A percentile compares a stretch with the other conserved stretches of the same genome.
Conservation (phyloP, 1,140 invertebrate species). For the Bicyclus anynana region DNA sequence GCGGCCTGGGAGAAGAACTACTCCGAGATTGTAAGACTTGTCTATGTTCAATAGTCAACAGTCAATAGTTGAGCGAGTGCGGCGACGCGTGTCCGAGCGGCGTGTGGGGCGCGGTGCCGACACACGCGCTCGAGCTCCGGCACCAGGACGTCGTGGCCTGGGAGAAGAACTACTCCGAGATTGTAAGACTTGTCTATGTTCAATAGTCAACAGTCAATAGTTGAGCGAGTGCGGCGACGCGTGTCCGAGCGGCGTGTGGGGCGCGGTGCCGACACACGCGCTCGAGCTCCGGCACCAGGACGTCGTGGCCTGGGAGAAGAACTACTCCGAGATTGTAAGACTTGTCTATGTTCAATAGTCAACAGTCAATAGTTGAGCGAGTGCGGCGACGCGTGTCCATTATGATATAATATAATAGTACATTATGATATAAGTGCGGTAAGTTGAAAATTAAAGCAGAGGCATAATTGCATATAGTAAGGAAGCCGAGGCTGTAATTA, state of each 20-base stretch:
- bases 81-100: conserved; percentile 71
- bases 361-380: too few relatives aligned
- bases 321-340: conserved; percentile 85
- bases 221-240: too few relatives aligned
- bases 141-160: conserved; percentile 86
- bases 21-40: conserved; percentile 84
- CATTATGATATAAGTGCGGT: too few relatives aligned
- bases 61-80: conserved; percentile 56
- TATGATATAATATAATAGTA: too few relatives aligned
- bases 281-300: conserved; percentile 91
- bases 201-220: too few relatives aligned
- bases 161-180: conserved; percentile 85
- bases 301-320: conserved; percentile 86
- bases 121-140: conserved; percentile 89
- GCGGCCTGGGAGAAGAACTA: conserved; percentile 84
- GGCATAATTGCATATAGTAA: too few relatives aligned
- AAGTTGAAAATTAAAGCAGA: too few relatives aligned
- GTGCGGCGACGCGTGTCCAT: too few relatives aligned
- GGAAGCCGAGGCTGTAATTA: too few relatives aligned
- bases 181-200: conserved; percentile 81
- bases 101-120: conserved; percentile 88
- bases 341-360: too few relatives aligned
- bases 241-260: conserved; percentile 80
- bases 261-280: conserved; percentile 87
- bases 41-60: not conserved